phyloP scores from a whole-genome alignment of 2,113 vertebrate genomes.

The Anoplopoma fimbria region DNA sequence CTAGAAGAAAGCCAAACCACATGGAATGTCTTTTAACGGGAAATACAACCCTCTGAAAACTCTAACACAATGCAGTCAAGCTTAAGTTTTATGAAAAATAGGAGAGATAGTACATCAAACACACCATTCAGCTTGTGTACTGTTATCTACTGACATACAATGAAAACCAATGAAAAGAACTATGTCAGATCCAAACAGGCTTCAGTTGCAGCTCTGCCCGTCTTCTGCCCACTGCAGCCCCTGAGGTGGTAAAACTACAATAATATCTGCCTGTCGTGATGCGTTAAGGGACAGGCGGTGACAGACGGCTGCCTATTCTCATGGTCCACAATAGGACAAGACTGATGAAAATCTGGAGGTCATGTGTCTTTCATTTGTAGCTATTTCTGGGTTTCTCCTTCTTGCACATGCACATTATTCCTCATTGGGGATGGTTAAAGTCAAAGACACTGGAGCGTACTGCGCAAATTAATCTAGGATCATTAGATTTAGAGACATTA shows the following conservation, averaged over 20 bases:
- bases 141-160: neutral
- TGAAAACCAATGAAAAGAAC: slow-evolving; percentile 7
- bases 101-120: neutral
- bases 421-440: slow-evolving; percentile 21
- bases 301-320: slow-evolving; percentile 38
- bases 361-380: slow-evolving; percentile 28
- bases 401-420: slow-evolving; percentile 39
- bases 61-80: neutral
- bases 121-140: neutral
- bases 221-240: slow-evolving; percentile 13
- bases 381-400: slow-evolving; percentile 58
- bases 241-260: slow-evolving; percentile 19
- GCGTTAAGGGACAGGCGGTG: slow-evolving; percentile 24
- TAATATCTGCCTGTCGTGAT: slow-evolving; percentile 43
- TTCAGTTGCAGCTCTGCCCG: neutral
- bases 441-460: neutral
- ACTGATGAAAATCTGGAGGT: slow-evolving; percentile 57
- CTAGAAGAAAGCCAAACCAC: neutral
- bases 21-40: neutral
- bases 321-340: slow-evolving; percentile 27
- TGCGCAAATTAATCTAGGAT: neutral
- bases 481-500: slow-evolving; percentile 10
- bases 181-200: slow-evolving; percentile 5
- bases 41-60: neutral
- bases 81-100: neutral